Conservation (phyloP, 2,797 vertebrate species). For the Odontamblyopus rebecca region DNA sequence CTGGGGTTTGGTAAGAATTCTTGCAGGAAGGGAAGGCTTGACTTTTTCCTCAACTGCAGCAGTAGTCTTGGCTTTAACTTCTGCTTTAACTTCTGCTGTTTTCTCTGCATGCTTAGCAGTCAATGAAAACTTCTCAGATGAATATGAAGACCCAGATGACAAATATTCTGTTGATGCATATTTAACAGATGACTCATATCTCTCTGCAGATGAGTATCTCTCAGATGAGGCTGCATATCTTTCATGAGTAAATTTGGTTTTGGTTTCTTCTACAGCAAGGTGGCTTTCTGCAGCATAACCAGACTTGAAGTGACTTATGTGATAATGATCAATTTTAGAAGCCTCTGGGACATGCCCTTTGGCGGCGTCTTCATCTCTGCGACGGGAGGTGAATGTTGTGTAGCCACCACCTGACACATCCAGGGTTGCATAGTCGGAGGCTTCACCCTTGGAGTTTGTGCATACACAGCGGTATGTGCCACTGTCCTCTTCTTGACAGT, state of each 20-base stretch:
- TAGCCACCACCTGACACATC: constrained; percentile 92
- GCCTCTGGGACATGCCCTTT: constrained; percentile 86
- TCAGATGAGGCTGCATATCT: constrained; percentile 78
- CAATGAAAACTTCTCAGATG: constrained; percentile 76
- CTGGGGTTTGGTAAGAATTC: constrained; percentile 93
- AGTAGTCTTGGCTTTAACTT: constrained; percentile 78
- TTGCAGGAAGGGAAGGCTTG: constrained; percentile 86
- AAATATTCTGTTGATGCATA: constrained; percentile 71
- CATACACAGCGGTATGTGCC: constrained; percentile 93
- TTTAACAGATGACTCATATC: constrained; percentile 70
- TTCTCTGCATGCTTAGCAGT: constrained; percentile 71
- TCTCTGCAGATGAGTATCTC: constrained; percentile 66
- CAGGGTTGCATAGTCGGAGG: constrained; percentile 94
- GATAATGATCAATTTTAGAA: constrained; percentile 89
- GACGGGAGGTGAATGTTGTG: constrained; percentile 88
- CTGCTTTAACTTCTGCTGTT: constrained; percentile 78
- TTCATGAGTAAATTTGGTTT: constrained; percentile 83
- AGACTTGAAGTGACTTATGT: constrained; percentile 86
- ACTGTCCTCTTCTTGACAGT: constrained; percentile 92
- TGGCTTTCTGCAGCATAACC: constrained; percentile 86
- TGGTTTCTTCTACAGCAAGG: constrained; percentile 86
- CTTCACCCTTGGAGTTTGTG: constrained; percentile 93
- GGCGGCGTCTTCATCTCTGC: constrained; percentile 87
- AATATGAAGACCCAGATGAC: constrained; percentile 76
- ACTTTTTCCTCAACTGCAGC: constrained; percentile 81